A percentile compares a stretch with the other conserved stretches of the same genome.
Conservation (phyloP, 2,888 invertebrate species). For the Torymus aiolomorphi region DNA sequence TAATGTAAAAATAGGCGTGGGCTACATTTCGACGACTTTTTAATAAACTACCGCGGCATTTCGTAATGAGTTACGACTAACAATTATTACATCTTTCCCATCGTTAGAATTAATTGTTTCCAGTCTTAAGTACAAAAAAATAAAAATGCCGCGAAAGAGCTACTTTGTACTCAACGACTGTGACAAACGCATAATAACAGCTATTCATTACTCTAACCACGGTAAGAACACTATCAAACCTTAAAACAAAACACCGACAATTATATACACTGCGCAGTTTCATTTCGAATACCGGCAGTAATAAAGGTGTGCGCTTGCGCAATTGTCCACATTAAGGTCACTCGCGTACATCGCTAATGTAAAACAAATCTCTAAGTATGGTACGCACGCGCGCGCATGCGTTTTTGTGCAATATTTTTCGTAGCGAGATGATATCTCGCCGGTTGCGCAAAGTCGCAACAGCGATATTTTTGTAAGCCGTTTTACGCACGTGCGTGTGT, state of each 20-base stretch:
- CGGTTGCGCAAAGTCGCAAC: not conserved
- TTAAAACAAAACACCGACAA: slow-evolving; percentile 5
- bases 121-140: too few species aligned
- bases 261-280: not conserved
- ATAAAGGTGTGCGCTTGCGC: slow-evolving; percentile 41
- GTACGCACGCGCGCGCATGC: not conserved
- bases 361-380: slow-evolving; percentile 37
- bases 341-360: slow-evolving; percentile 8
- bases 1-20: too few species aligned
- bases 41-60: too few species aligned
- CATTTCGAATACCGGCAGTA: slow-evolving; percentile 30
- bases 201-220: not conserved
- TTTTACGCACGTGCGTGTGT: too few species aligned
- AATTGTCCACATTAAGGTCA: slow-evolving; percentile 41
- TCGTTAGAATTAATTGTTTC: too few species aligned
- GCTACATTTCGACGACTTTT: too few species aligned
- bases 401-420: slow-evolving; percentile 30
- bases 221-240: too few species aligned
- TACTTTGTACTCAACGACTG: not conserved
- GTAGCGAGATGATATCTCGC: slow-evolving; percentile 21
- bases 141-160: too few species aligned
- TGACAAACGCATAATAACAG: not conserved
- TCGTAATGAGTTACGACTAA: too few species aligned
- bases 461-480: too few species aligned
- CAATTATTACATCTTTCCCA: too few species aligned